A percentile compares a stretch with the other conserved stretches of the same genome.
These are phyloP conservation scores for Brachionus angularis DNA, from an alignment of 1,140 invertebrate species.

Conservation along the genomic window DNA sequence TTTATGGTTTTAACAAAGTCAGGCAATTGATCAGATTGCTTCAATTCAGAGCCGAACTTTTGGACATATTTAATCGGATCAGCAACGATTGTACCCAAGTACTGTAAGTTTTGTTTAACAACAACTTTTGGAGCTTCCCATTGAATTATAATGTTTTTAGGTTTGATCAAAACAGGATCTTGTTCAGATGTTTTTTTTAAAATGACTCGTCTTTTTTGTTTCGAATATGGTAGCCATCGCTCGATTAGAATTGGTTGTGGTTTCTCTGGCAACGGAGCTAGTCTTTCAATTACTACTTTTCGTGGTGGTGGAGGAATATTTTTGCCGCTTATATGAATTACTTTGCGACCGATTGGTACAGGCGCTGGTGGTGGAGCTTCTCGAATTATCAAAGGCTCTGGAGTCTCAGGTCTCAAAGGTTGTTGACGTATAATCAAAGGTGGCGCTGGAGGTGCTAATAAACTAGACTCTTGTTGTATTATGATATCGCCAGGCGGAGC, in stretches of 20 bases:
- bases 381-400: background rate
- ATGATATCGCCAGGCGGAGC: constrained; percentile 1
- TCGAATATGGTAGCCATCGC: constrained; percentile 3
- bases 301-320: background rate
- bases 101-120: background rate
- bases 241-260: background rate
- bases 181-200: background rate
- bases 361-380: background rate
- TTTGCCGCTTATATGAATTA: background rate
- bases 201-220: background rate
- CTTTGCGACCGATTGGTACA: background rate
- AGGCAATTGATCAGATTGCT: background rate
- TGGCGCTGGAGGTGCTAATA: background rate
- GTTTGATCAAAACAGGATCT: no score
- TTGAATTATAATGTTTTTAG: constrained; percentile 3
- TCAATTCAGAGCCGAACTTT: background rate
- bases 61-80: background rate
- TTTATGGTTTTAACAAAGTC: background rate
- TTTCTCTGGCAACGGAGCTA: background rate
- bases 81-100: background rate
- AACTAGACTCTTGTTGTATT: background rate
- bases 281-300: constrained; percentile 20
- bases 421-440: constrained; percentile 10
- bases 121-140: background rate
- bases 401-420: background rate